phyloP scores from a whole-genome alignment of 2,113 vertebrate species.

The Megatriorchis doriae region DNA sequence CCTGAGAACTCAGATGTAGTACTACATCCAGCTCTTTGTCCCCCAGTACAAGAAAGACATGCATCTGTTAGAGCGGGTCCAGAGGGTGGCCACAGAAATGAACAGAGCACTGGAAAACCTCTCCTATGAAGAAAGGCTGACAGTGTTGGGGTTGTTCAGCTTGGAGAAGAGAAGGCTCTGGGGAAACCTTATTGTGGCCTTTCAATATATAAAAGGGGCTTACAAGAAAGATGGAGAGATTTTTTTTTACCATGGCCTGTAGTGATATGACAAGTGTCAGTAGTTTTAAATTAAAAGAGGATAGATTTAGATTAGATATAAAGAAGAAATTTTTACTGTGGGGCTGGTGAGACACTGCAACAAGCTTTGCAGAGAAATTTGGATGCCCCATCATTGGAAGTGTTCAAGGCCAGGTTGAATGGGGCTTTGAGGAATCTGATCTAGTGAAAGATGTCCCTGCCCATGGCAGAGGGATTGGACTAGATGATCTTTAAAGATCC shows the following conservation, averaged over 20 bases:
- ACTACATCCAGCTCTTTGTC: not conserved
- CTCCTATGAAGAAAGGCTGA: not conserved
- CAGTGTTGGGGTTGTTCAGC: not conserved
- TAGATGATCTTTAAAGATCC: not conserved
- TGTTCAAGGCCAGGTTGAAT: not conserved
- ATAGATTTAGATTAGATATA: not conserved
- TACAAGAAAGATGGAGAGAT: too few species aligned
- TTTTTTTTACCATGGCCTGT: not conserved
- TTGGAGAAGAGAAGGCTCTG: not conserved
- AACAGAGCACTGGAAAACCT: not conserved
- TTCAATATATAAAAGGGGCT: not conserved
- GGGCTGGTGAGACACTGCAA: not conserved
- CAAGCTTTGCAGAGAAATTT: not conserved
- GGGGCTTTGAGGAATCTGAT: not conserved
- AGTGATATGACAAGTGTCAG: not conserved
- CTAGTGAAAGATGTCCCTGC: not conserved
- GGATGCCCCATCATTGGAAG: not conserved
- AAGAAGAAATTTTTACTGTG: not conserved
- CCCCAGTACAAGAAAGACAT: not conserved
- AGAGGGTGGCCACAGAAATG: not conserved
- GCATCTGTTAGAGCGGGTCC: not conserved
- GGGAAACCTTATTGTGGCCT: not conserved
- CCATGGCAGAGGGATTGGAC: not conserved
- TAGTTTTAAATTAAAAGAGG: not conserved
- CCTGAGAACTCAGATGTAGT: not conserved